A percentile compares a stretch with the other conserved stretches of the same genome.
Conservation (phyloP, 2,888 invertebrate genomes). For the Resseliella maxima region DNA sequence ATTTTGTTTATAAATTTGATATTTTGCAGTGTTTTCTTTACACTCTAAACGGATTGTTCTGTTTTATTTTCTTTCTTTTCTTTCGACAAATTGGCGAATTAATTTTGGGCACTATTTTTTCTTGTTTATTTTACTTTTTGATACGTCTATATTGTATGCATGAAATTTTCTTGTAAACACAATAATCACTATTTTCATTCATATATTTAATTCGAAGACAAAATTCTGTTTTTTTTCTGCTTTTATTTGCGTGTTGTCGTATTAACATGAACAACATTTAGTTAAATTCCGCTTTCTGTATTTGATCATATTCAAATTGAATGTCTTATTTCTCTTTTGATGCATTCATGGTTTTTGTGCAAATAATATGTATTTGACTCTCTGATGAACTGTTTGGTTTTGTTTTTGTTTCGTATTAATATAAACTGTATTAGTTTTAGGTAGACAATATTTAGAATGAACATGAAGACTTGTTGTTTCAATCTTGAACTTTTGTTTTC, state of each 20-base stretch:
- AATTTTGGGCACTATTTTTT: conserved; percentile 5
- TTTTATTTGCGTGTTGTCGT: not conserved
- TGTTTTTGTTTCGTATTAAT: not conserved
- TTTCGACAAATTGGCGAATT: not conserved
- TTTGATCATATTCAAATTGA: not conserved
- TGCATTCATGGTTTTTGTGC: conserved; percentile 7
- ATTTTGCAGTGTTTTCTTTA: not conserved
- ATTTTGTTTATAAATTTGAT: not conserved
- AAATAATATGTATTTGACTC: not conserved
- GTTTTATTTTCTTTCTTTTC: not conserved
- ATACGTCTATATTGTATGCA: not conserved
- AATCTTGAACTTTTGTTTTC: conserved; percentile 49
- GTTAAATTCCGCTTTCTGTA: not conserved
- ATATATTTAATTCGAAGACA: not conserved
- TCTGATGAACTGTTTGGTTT: not conserved
- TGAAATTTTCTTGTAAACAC: not conserved
- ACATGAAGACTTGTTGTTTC: conserved; percentile 43
- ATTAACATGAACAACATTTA: not conserved
- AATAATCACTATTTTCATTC: not conserved
- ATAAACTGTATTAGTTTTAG: not conserved
- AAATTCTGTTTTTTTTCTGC: not conserved
- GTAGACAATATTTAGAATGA: conserved; percentile 50
- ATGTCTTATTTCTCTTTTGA: conserved; percentile 19
- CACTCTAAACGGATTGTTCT: not conserved
- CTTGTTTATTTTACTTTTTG: not conserved